phyloP scores from a whole-genome alignment of 2,113 vertebrate genomes.

The Psittacara wagleri region DNA sequence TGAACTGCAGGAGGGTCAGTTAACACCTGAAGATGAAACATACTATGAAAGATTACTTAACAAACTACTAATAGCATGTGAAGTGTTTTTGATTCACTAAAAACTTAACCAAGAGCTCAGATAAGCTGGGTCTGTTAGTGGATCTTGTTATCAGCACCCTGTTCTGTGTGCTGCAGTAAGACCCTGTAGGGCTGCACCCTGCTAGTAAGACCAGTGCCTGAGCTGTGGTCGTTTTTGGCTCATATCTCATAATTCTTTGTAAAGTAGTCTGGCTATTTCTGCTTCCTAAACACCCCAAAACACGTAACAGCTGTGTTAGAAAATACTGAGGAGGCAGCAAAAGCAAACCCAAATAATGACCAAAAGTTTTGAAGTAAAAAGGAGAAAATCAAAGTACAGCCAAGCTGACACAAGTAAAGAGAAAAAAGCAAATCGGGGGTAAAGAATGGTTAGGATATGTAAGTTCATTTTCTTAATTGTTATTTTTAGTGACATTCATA shows the following conservation, averaged over 20 bases:
- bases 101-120: background rate
- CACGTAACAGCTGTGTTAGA: background rate
- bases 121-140: background rate
- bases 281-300: background rate
- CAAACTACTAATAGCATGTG: background rate
- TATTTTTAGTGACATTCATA: background rate
- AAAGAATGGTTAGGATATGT: background rate
- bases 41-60: background rate
- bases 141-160: background rate
- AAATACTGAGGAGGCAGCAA: background rate
- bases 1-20: background rate
- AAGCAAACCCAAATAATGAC: background rate
- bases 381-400: background rate
- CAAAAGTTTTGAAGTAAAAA: background rate
- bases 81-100: background rate
- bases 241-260: background rate
- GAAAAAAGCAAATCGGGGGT: background rate
- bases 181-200: background rate
- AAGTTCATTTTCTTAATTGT: background rate
- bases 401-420: background rate
- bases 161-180: background rate
- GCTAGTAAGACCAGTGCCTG: background rate
- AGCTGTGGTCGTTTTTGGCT: background rate
- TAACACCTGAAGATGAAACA: background rate
- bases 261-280: background rate